These are phyloP conservation scores for Emmelina monodactyla DNA, from an alignment of 2,888 invertebrate genomes.

Conservation along the genomic window DNA sequence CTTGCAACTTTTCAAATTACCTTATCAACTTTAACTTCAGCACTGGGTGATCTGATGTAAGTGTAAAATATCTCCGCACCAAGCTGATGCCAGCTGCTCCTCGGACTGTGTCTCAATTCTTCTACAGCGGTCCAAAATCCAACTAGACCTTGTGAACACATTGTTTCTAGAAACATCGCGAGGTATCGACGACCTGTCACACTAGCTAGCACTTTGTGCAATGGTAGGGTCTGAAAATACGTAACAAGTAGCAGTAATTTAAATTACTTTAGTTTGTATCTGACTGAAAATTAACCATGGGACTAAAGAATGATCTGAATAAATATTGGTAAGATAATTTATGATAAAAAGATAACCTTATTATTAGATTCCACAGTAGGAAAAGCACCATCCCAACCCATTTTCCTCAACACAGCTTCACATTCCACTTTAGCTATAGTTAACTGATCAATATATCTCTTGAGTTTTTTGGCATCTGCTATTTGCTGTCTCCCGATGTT, in stretches of 20 bases:
- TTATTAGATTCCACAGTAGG: constrained; percentile 60
- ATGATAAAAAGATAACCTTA: constrained; percentile 37
- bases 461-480: constrained; percentile 80
- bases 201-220: constrained; percentile 78
- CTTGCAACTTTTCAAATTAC: too few relatives aligned
- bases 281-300: too few relatives aligned
- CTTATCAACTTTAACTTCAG: constrained; percentile 84
- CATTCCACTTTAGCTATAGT: constrained; percentile 83
- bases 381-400: constrained; percentile 81
- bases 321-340: too few relatives aligned
- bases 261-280: too few relatives aligned
- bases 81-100: constrained; percentile 82
- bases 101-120: constrained; percentile 78
- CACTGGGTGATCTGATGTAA: constrained; percentile 81
- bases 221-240: constrained; percentile 70
- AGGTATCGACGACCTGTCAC: constrained; percentile 82
- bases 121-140: constrained; percentile 89
- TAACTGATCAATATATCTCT: constrained; percentile 83
- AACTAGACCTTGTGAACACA: constrained; percentile 84
- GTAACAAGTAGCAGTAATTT: too few relatives aligned
- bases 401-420: constrained; percentile 75
- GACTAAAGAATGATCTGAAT: too few relatives aligned
- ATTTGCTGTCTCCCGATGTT: constrained; percentile 79
- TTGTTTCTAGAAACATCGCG: constrained; percentile 80
- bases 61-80: constrained; percentile 94